Evolutionary conservation across 2,113 vertebrate genomes (phyloP).

Genomic region (Coreoperca whiteheadi): DNA sequence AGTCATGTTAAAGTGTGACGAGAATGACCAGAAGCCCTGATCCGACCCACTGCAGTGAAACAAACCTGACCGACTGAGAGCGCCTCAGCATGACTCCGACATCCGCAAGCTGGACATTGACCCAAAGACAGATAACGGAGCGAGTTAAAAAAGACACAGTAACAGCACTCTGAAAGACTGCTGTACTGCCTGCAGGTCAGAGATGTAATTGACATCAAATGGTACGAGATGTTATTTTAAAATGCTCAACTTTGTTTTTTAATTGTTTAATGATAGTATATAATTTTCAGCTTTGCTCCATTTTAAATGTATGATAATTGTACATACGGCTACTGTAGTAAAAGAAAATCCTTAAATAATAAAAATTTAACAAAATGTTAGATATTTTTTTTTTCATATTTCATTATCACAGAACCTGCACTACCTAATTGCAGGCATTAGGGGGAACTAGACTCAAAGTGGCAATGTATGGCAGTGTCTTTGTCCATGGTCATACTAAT

Average conservation of each 20-base stretch:
- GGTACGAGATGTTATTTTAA: slow-evolving; percentile 17
- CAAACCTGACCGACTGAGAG: not conserved
- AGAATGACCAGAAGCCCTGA: slow-evolving; percentile 89
- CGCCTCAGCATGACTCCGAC: not conserved
- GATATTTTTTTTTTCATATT: not conserved
- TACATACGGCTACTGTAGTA: not conserved
- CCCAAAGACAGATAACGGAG: slow-evolving; percentile 39
- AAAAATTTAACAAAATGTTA: not conserved
- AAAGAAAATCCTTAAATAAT: slow-evolving; percentile 8
- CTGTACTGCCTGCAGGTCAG: not conserved
- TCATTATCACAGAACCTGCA: slow-evolving; percentile 19
- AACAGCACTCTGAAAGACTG: not conserved
- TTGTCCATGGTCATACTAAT: not conserved
- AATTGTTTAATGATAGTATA: not conserved
- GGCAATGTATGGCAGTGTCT: not conserved
- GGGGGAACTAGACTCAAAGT: slow-evolving; percentile 56
- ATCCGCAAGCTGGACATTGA: slow-evolving; percentile 42
- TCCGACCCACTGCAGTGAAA: not conserved
- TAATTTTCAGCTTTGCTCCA: not conserved
- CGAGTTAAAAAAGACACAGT: slow-evolving; percentile 16
- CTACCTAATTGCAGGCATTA: slow-evolving; percentile 20
- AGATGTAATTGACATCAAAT: not conserved
- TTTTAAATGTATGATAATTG: not conserved
- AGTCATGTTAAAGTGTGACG: slow-evolving; percentile 97
- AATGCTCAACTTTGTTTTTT: not conserved